Conservation (phyloP, 2,113 vertebrate genomes). For the Nipponia nippon region DNA sequence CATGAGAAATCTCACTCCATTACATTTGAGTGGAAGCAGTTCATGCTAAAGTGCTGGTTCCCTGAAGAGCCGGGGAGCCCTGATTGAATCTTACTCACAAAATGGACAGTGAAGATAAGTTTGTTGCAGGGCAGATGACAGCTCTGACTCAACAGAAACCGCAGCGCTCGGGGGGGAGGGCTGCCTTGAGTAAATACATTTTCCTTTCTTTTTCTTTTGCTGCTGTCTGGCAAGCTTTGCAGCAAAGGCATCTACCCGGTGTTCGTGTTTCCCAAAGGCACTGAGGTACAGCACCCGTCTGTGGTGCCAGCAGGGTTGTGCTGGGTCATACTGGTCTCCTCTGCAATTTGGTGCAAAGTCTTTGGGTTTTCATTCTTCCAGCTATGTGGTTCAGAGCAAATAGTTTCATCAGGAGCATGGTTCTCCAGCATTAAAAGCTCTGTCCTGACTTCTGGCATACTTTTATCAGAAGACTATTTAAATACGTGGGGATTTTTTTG, state of each 20-base stretch:
- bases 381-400: not conserved
- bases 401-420: not conserved
- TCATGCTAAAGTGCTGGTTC: slow-evolving; percentile 27
- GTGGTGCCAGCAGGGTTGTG: not conserved
- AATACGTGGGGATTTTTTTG: not conserved
- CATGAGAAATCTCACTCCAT: slow-evolving; percentile 59
- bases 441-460: not conserved
- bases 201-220: not conserved
- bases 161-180: not conserved
- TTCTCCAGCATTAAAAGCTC: not conserved
- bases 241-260: not conserved
- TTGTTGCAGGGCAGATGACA: not conserved
- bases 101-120: slow-evolving; percentile 29
- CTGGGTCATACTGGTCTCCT: not conserved
- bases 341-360: not conserved
- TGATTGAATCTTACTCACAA: slow-evolving; percentile 51
- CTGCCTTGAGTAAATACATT: not conserved
- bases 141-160: slow-evolving; percentile 2
- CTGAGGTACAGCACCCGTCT: rapidly evolving
- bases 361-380: not conserved
- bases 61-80: slow-evolving; percentile 18
- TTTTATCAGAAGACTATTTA: not conserved
- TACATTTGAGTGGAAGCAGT: slow-evolving; percentile 55
- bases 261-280: rapidly evolving
- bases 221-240: not conserved